These are phyloP conservation scores for Ctenomys sociabilis DNA, from an alignment of 2,113 vertebrate genomes.

Conservation along the genomic window DNA sequence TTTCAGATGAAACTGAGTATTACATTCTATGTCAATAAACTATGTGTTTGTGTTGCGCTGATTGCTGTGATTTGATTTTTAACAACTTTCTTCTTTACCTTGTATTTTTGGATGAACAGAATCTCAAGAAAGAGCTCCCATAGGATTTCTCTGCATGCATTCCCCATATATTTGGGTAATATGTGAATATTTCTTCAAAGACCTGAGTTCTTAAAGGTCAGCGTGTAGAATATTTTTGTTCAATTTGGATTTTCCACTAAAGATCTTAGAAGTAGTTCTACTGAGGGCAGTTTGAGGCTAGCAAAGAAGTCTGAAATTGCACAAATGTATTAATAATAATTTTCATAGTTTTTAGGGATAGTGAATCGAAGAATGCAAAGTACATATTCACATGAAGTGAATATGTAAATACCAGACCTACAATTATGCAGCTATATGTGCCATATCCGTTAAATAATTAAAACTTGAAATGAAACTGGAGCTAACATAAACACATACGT, in stretches of 20 bases:
- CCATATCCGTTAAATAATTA: neutral
- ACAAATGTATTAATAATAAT: too few species aligned
- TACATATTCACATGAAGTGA: neutral
- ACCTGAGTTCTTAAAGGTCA: neutral
- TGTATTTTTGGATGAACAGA: neutral
- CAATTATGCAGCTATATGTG: neutral
- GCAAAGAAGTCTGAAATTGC: neutral
- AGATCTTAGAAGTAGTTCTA: neutral
- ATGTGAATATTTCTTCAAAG: neutral
- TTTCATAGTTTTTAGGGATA: neutral
- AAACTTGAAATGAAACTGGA: neutral
- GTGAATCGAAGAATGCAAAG: neutral
- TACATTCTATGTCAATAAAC: neutral
- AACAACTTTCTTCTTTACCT: accelerated
- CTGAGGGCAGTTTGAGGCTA: neutral
- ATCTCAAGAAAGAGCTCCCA: neutral
- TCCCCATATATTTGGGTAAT: too few species aligned
- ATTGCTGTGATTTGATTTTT: neutral
- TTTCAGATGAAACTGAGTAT: neutral
- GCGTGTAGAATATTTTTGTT: neutral
- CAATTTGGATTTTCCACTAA: neutral
- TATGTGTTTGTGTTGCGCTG: neutral
- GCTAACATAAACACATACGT: neutral
- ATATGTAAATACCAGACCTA: neutral
- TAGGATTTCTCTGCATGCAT: neutral